A percentile compares a stretch with the other conserved stretches of the same genome.
phyloP scores from a whole-genome alignment of 2,888 invertebrate genomes.

The Xiphydria camelus region DNA sequence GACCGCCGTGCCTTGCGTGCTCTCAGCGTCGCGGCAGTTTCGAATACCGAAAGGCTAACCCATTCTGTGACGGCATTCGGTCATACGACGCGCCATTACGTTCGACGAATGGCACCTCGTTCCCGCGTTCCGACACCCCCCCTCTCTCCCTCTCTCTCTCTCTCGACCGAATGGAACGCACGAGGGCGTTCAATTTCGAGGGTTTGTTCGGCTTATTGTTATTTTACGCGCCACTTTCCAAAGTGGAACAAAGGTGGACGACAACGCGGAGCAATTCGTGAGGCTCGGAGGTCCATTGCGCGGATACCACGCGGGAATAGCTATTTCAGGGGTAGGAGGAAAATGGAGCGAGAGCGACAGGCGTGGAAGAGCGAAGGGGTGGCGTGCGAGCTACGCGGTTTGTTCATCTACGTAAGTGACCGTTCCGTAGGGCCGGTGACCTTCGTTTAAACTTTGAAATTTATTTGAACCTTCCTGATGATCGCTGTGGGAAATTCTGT shows the following conservation, averaged over 20 bases:
- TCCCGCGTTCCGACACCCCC: not conserved
- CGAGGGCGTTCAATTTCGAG: not conserved
- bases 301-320: not conserved
- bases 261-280: too few relatives aligned
- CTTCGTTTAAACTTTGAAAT: slow-evolving; percentile 12
- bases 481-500: too few relatives aligned
- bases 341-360: too few relatives aligned
- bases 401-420: slow-evolving; percentile 12
- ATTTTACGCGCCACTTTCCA: not conserved
- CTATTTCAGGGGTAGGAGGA: slow-evolving; percentile 16
- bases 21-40: too few relatives aligned
- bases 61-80: too few relatives aligned
- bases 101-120: not conserved
- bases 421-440: not conserved
- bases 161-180: not conserved
- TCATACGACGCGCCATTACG: not conserved
- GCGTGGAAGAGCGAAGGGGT: too few relatives aligned
- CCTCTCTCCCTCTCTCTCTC: too few relatives aligned
- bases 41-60: too few relatives aligned
- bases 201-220: not conserved
- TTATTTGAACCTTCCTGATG: slow-evolving; percentile 4
- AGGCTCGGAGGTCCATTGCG: too few relatives aligned
- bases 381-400: too few relatives aligned
- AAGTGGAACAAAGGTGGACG: not conserved
- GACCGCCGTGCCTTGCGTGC: too few relatives aligned